Conservation (phyloP, 2,888 invertebrate genomes). For the Octonoba sinensis region DNA sequence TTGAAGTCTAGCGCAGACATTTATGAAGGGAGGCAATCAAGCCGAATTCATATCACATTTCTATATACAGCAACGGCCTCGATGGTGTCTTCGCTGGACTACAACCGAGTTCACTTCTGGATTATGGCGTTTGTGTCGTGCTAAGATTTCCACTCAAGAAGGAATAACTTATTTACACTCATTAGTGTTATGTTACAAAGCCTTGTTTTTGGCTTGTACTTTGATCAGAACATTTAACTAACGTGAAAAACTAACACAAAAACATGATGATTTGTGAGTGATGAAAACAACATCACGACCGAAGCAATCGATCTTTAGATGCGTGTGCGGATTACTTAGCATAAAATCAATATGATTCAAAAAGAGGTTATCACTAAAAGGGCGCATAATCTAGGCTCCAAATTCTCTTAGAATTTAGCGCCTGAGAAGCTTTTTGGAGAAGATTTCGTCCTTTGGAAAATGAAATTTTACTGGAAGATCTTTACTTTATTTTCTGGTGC, state of each 20-base stretch:
- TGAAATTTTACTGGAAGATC: conserved; percentile 6
- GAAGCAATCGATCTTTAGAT: conserved; percentile 16
- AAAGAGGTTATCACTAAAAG: conserved; percentile 27
- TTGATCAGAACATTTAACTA: conserved; percentile 58
- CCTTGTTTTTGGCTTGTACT: conserved; percentile 37
- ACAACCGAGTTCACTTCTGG: conserved; percentile 31
- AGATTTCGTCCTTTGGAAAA: background rate
- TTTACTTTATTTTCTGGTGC: background rate
- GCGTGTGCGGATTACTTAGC: conserved; percentile 51
- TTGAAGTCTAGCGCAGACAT: conserved; percentile 11
- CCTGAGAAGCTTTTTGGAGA: background rate
- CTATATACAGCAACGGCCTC: conserved; percentile 40
- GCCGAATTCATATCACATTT: conserved; percentile 35
- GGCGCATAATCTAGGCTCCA: conserved; percentile 21
- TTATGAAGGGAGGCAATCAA: background rate
- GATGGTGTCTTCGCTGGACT: background rate
- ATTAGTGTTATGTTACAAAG: conserved; percentile 34
- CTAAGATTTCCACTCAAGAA: conserved; percentile 57
- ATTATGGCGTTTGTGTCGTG: conserved; percentile 31
- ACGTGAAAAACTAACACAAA: conserved; percentile 53
- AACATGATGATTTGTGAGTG: conserved; percentile 46
- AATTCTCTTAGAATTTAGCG: conserved; percentile 4
- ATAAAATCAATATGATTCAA: conserved; percentile 27
- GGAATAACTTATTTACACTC: conserved; percentile 38
- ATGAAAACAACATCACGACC: conserved; percentile 35